Evolutionary conservation across 1,140 invertebrate genomes (phyloP).

Genomic region (Carposina sasakii): DNA sequence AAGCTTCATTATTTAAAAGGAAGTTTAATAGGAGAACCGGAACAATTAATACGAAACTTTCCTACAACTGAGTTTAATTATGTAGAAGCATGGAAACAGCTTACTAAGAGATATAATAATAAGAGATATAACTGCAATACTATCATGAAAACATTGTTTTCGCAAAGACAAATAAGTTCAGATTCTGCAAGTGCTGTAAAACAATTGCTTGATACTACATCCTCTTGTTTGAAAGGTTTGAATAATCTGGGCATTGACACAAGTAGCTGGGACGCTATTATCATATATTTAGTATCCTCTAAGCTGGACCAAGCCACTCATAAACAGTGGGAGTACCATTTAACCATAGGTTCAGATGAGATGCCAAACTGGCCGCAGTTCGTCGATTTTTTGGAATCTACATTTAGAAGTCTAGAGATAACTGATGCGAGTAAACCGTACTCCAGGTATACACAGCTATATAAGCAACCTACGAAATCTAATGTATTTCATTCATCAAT

Average conservation of each 20-base stretch:
- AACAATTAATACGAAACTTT: background rate
- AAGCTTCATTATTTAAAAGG: slow-evolving; percentile 8
- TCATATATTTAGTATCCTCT: background rate
- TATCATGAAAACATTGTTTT: background rate
- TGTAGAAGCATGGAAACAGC: slow-evolving; percentile 7
- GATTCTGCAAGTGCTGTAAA: slow-evolving; percentile 6
- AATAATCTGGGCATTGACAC: slow-evolving; percentile 5
- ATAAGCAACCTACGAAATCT: no score
- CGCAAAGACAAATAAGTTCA: background rate
- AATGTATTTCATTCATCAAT: no score
- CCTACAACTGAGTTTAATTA: slow-evolving; percentile 3
- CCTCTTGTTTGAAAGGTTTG: slow-evolving; percentile 10
- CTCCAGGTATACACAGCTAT: background rate
- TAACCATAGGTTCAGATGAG: slow-evolving; percentile 7
- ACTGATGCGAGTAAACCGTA: background rate
- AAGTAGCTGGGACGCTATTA: slow-evolving; percentile 10
- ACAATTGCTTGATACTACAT: slow-evolving; percentile 4
- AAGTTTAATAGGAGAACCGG: background rate
- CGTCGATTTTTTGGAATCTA: slow-evolving; percentile 17
- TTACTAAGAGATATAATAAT: background rate
- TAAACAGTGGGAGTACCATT: slow-evolving; percentile 8
- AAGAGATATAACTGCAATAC: slow-evolving; percentile 11
- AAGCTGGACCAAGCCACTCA: background rate
- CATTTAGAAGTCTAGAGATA: slow-evolving; percentile 19
- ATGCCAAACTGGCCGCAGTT: slow-evolving; percentile 18